Evolutionary conservation across 2,113 vertebrate genomes (phyloP).

Genomic region (Sylvia atricapilla): DNA sequence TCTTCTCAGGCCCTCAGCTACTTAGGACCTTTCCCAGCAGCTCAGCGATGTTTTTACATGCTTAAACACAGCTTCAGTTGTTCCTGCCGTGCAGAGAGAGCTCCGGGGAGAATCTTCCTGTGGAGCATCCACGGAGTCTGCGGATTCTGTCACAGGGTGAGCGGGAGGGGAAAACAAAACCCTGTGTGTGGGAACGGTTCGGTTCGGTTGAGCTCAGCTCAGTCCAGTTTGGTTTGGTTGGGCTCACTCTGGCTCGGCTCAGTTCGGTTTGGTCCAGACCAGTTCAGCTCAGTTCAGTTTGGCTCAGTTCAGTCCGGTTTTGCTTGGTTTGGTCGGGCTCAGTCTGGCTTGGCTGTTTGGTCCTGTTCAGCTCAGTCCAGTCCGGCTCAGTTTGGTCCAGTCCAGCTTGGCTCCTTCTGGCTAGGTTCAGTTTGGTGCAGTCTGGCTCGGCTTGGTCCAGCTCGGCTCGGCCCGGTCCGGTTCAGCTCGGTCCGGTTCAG

Average conservation of each 20-base stretch:
- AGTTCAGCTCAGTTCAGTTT: too few species aligned
- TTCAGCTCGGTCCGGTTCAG: rapidly evolving
- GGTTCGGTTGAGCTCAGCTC: rapidly evolving
- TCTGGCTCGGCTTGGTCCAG: rapidly evolving
- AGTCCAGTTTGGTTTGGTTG: not conserved
- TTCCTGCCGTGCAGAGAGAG: not conserved
- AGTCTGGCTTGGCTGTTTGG: too few species aligned
- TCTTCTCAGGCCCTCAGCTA: not conserved
- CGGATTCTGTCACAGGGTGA: rapidly evolving
- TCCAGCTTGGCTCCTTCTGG: rapidly evolving
- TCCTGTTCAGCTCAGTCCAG: rapidly evolving
- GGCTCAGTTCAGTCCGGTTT: too few species aligned
- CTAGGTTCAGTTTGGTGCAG: rapidly evolving
- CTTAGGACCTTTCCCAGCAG: not conserved
- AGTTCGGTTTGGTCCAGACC: too few species aligned
- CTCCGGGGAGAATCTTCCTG: rapidly evolving
- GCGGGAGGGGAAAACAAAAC: not conserved
- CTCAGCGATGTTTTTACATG: rapidly evolving
- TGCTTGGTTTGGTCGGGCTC: too few species aligned
- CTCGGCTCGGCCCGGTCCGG: too few species aligned
- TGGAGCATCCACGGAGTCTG: not conserved
- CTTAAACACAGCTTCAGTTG: not conserved
- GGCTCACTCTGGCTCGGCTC: not conserved
- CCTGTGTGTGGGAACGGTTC: rapidly evolving
- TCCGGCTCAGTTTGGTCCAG: rapidly evolving